These are phyloP conservation scores for Crambe crambe DNA, from an alignment of 37 sponge, comb jelly and placozoan species.

Conservation along the genomic window DNA sequence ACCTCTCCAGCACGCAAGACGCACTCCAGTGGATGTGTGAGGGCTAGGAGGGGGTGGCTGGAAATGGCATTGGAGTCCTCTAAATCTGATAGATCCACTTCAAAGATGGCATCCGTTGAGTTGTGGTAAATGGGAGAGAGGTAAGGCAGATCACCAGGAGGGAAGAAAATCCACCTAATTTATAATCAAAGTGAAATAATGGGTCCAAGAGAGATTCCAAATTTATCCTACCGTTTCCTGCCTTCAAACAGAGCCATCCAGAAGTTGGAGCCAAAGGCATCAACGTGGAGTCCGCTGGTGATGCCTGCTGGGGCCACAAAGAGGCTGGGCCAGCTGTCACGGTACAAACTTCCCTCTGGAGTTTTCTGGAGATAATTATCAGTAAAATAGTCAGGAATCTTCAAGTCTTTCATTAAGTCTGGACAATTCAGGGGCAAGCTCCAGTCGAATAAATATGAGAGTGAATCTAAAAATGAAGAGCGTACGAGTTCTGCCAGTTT, in stretches of 20 bases:
- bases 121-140: conserved; percentile 60
- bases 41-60: conserved; percentile 55
- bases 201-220: not conserved
- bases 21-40: conserved; percentile 61
- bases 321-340: conserved; percentile 87
- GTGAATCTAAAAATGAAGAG: not conserved
- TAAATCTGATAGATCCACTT: conserved; percentile 39
- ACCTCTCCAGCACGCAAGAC: conserved; percentile 75
- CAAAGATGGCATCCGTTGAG: conserved; percentile 60
- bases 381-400: conserved; percentile 66
- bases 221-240: conserved; percentile 61
- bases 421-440: conserved; percentile 82
- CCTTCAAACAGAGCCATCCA: conserved; percentile 93
- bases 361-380: conserved; percentile 66
- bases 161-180: conserved; percentile 77
- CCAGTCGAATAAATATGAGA: conserved; percentile 90
- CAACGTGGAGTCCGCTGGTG: conserved; percentile 77
- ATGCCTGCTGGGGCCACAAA: conserved; percentile 77
- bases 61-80: conserved; percentile 4
- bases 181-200: not conserved
- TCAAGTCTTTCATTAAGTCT: conserved; percentile 62
- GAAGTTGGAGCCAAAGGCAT: conserved; percentile 90
- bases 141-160: conserved; percentile 55
- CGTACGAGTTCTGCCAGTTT: not conserved
- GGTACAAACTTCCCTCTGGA: conserved; percentile 63